Conservation (phyloP, 64 coral and sea anemone species). For the Catalaphyllia jardinei region DNA sequence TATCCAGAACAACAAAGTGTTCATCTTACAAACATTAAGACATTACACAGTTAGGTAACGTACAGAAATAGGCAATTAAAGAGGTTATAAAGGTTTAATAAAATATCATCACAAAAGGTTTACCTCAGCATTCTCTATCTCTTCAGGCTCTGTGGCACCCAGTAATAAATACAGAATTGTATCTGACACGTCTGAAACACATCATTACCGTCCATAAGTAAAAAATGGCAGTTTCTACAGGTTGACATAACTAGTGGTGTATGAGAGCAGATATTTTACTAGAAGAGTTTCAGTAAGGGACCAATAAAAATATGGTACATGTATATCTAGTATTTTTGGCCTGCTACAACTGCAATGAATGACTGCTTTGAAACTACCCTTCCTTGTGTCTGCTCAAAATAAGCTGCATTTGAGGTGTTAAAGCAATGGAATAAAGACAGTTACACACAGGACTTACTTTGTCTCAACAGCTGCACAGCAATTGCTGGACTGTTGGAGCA, state of each 20-base stretch:
- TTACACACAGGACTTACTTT: conserved; percentile 69
- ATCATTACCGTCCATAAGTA: neutral
- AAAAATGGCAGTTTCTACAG: neutral
- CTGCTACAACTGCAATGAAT: too few relatives aligned
- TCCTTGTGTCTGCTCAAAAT: too few relatives aligned
- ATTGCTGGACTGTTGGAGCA: conserved; percentile 92
- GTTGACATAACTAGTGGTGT: neutral
- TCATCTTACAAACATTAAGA: too few relatives aligned
- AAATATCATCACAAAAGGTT: neutral
- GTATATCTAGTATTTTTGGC: too few relatives aligned
- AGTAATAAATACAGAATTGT: conserved; percentile 92
- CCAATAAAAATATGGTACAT: too few relatives aligned
- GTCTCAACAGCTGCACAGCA: conserved; percentile 88
- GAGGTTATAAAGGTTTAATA: neutral
- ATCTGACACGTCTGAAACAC: conserved; percentile 85
- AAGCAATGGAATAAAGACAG: too few relatives aligned
- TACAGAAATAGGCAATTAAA: neutral
- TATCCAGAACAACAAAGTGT: too few relatives aligned
- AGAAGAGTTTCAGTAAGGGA: neutral
- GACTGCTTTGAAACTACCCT: too few relatives aligned
- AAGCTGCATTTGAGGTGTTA: too few relatives aligned
- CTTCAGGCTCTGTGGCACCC: conserved; percentile 71
- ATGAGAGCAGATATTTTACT: neutral
- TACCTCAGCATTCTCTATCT: conserved; percentile 88
- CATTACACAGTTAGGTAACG: neutral